Conservation (phyloP, 2,113 vertebrate genomes). For the Ceuthmochares aereus region DNA sequence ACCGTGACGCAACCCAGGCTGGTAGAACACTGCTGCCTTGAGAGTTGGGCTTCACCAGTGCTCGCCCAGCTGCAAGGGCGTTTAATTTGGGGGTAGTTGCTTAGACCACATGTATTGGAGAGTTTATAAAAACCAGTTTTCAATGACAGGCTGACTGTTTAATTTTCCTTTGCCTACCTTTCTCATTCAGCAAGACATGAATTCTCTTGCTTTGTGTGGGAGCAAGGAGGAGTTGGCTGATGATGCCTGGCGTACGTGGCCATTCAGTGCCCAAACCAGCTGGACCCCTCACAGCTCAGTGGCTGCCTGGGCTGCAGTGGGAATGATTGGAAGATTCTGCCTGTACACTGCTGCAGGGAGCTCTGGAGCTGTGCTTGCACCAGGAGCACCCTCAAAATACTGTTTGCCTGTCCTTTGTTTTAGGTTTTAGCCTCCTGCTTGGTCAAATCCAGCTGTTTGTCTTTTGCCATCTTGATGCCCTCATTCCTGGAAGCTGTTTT, state of each 20-base stretch:
- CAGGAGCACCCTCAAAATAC: background rate
- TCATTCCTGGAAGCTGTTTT: background rate
- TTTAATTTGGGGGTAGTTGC: background rate
- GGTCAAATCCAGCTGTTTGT: background rate
- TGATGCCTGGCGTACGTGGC: accelerated
- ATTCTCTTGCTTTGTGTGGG: background rate
- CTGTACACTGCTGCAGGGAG: background rate
- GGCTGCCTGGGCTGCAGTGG: background rate
- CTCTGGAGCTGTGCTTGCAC: background rate
- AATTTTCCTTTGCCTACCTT: background rate
- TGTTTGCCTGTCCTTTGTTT: background rate
- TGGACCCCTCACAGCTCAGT: background rate
- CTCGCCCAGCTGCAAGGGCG: background rate
- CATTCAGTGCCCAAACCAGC: background rate
- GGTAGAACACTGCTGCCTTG: background rate
- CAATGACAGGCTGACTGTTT: background rate
- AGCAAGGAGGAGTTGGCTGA: background rate
- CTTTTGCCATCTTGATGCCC: background rate
- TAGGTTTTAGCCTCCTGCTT: background rate
- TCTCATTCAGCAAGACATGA: background rate
- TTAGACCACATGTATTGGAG: background rate
- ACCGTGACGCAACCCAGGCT: background rate
- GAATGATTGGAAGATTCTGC: background rate
- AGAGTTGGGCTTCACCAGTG: background rate
- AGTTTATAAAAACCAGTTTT: background rate